These are phyloP conservation scores for Chrysina gloriosa DNA, from an alignment of 2,888 invertebrate genomes.

Conservation along the genomic window DNA sequence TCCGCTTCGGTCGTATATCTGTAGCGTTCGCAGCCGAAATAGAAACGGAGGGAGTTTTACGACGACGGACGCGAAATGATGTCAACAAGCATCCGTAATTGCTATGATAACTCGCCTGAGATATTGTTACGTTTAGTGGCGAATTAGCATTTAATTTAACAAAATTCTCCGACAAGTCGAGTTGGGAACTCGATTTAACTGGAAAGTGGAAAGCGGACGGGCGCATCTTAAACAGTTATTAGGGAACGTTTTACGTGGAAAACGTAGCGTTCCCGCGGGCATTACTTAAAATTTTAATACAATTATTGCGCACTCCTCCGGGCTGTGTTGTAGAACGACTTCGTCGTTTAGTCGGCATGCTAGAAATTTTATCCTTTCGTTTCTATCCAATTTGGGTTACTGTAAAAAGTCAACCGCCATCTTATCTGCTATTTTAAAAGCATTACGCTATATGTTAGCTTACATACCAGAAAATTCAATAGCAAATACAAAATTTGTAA, in stretches of 20 bases:
- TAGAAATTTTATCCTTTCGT: not conserved
- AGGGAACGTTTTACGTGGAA: not conserved
- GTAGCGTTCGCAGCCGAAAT: not conserved
- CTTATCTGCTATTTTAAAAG: too few species aligned
- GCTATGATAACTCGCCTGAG: conserved; percentile 29
- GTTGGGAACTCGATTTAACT: conserved; percentile 28
- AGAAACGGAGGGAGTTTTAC: not conserved
- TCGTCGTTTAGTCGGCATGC: not conserved
- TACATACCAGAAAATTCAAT: too few species aligned
- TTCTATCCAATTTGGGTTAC: not conserved
- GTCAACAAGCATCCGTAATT: conserved; percentile 32
- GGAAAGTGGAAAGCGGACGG: not conserved
- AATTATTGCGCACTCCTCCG: not conserved
- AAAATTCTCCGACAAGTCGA: conserved; percentile 30
- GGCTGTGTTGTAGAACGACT: not conserved
- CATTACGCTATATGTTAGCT: too few species aligned
- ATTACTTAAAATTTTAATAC: conserved; percentile 19
- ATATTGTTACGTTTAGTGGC: conserved; percentile 33
- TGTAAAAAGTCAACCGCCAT: too few species aligned
- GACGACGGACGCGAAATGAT: conserved; percentile 7
- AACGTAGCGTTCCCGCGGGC: conserved; percentile 4
- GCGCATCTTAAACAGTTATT: conserved; percentile 21
- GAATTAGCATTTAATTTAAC: conserved; percentile 38
- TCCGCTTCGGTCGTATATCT: not conserved
- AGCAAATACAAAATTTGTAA: too few species aligned